Evolutionary conservation across 1,140 invertebrate species (phyloP).

Genomic region (Catajapyx aquilonaris): DNA sequence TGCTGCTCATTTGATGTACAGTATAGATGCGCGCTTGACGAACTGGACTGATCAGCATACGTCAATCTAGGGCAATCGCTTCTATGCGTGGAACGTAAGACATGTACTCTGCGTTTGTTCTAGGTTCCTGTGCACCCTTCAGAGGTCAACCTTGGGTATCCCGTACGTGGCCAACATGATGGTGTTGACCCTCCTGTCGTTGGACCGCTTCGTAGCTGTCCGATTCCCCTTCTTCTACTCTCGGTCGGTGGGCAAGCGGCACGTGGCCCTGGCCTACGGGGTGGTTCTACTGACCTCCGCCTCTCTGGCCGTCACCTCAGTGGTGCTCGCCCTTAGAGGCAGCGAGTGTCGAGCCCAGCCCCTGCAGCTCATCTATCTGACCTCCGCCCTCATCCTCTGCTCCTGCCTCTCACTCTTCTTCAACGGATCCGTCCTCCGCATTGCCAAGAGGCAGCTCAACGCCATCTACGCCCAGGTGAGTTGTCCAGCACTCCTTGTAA

Average conservation of each 20-base stretch:
- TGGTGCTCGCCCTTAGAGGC: slow-evolving; percentile 9
- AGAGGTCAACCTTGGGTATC: slow-evolving; percentile 9
- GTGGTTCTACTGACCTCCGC: slow-evolving; percentile 9
- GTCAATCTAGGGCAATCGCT: no score
- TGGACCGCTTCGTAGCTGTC: slow-evolving; percentile 12
- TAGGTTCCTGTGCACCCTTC: background rate
- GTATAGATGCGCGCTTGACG: no score
- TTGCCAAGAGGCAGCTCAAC: slow-evolving; percentile 12
- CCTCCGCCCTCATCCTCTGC: slow-evolving; percentile 11
- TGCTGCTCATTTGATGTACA: no score
- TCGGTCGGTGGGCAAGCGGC: slow-evolving; percentile 9
- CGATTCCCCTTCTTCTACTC: slow-evolving; percentile 13
- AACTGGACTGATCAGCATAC: no score
- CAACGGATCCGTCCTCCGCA: slow-evolving; percentile 11
- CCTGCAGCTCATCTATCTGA: slow-evolving; percentile 11
- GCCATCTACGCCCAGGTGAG: slow-evolving; percentile 11
- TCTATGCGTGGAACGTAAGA: no score
- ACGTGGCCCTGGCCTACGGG: slow-evolving; percentile 11
- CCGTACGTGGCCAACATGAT: slow-evolving; percentile 13
- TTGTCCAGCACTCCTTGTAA: slow-evolving; percentile 2
- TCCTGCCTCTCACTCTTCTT: slow-evolving; percentile 12
- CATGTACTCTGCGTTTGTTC: no score
- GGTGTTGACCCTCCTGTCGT: slow-evolving; percentile 11
- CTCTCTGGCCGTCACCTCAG: slow-evolving; percentile 9
- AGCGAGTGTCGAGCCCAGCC: slow-evolving; percentile 10